Base-by-base conservation (phyloP, 2,888 invertebrate genomes). In the Drosophila affinis region DNA sequence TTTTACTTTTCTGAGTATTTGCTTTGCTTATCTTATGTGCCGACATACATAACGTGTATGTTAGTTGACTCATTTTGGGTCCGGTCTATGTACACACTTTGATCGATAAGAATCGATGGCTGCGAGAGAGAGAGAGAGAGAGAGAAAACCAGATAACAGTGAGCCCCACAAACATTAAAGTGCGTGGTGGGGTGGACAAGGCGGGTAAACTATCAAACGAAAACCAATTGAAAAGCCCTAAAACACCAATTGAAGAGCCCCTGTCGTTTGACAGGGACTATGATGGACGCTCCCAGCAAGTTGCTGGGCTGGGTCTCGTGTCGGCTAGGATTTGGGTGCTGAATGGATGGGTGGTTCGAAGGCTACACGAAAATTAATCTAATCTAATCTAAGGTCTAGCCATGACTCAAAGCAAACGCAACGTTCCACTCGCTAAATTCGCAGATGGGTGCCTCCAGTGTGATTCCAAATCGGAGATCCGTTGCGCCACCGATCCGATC, bases 401-500 rank as follows among this genome's bases (percentile, higher is more conserved):
- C 48, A 14, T 32, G 44, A 44, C 54, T 44, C 48, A 61, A 61
- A 46, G 21, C 32, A 32, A 61, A 53, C 53, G 53, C 47, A 17
- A 17, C 65, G 65, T 54, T 46, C 17, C 34, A 47, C 46, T 59
- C 24, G 47, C 44, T 39, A 47, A 3, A 48, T 70, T 65, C 73
- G 7, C 57, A 91, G 91, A 90, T 60, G 70, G 87, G 17, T 91
- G 91, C 54, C 89, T 91, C 9, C 91, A 91, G 59, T 91, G 91
- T 72, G 77, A 83, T 59, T 91, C 92, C 3, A 73, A 79, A 47
- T 69, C 47, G 9, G 88, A 91, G 49, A 65, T 74, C 1, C 88
- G 80, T 51, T 91, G 91, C 53, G 91, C 91, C 60, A 87, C 82
- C n/a, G 78, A 82, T 55, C 90, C 92, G 0, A 69, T 88, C 3